phyloP scores from a whole-genome alignment of 2,797 vertebrate species.

The Falco columbarius region DNA sequence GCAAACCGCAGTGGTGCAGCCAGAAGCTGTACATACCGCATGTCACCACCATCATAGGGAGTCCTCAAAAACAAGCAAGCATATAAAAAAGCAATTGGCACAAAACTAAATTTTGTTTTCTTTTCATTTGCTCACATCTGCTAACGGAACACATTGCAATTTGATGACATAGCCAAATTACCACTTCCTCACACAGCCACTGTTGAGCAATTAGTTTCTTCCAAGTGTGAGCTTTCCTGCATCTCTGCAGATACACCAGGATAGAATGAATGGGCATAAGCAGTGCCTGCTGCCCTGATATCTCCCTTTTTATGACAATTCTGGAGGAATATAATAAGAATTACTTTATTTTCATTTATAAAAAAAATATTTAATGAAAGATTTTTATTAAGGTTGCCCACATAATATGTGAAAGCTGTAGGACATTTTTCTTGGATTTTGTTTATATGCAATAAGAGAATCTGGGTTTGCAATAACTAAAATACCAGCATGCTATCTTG shows the following conservation, averaged over 20 bases:
- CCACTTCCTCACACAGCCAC: conserved; percentile 33
- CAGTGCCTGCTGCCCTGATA: background rate
- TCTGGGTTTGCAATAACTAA: background rate
- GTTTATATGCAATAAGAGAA: background rate
- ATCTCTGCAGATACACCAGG: conserved; percentile 26
- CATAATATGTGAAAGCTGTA: background rate
- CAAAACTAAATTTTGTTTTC: conserved; percentile 46
- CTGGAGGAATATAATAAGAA: background rate
- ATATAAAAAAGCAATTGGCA: conserved; percentile 66
- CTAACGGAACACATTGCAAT: conserved; percentile 70
- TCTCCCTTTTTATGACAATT: background rate
- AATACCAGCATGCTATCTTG: background rate
- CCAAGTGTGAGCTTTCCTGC: conserved; percentile 50
- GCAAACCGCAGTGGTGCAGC: conserved; percentile 46
- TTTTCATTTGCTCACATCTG: conserved; percentile 79
- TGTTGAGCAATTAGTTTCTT: conserved; percentile 56
- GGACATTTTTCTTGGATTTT: background rate
- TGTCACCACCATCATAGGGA: conserved; percentile 47
- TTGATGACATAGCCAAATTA: conserved; percentile 77
- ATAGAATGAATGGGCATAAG: background rate
- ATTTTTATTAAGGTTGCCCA: background rate
- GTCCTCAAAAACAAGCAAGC: conserved; percentile 67
- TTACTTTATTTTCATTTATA: background rate
- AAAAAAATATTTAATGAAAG: background rate
- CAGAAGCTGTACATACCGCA: background rate